Evolutionary conservation across 2,797 vertebrate genomes (phyloP).

Genomic region (Eleutherodactylus coqui): DNA sequence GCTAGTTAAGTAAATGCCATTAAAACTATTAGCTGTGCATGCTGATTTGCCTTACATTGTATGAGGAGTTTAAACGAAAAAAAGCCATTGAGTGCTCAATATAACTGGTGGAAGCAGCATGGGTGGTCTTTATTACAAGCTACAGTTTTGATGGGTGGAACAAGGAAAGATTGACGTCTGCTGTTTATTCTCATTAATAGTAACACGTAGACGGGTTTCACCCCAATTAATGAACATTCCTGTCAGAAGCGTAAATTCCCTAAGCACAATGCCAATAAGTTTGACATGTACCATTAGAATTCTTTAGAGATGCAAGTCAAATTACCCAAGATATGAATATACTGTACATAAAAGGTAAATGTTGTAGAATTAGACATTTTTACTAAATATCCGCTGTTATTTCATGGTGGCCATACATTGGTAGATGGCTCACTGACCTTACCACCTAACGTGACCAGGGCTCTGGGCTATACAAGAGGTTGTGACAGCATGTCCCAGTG

Average conservation of each 20-base stretch:
- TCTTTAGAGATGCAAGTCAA: not conserved
- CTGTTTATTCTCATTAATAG: conserved; percentile 12
- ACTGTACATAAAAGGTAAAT: not conserved
- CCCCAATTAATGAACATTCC: not conserved
- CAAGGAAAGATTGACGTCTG: not conserved
- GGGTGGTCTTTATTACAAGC: conserved; percentile 18
- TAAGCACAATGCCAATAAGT: not conserved
- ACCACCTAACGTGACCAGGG: too few species aligned
- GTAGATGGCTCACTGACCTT: not conserved
- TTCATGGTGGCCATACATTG: not conserved
- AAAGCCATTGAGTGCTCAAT: conserved; percentile 23
- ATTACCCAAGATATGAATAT: not conserved
- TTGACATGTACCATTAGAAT: not conserved
- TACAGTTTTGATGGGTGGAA: conserved; percentile 7
- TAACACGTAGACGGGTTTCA: not conserved
- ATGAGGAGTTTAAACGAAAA: conserved; percentile 2
- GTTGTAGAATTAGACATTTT: not conserved
- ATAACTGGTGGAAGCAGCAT: not conserved
- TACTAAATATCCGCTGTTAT: not conserved
- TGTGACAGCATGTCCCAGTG: too few species aligned
- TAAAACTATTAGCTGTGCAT: conserved; percentile 58
- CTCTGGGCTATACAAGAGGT: too few species aligned
- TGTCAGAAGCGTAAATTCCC: not conserved
- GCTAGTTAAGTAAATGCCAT: conserved; percentile 62
- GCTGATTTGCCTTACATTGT: conserved; percentile 33